Base-by-base conservation (phyloP, 2,797 vertebrate genomes). In the Champsocephalus gunnari region DNA sequence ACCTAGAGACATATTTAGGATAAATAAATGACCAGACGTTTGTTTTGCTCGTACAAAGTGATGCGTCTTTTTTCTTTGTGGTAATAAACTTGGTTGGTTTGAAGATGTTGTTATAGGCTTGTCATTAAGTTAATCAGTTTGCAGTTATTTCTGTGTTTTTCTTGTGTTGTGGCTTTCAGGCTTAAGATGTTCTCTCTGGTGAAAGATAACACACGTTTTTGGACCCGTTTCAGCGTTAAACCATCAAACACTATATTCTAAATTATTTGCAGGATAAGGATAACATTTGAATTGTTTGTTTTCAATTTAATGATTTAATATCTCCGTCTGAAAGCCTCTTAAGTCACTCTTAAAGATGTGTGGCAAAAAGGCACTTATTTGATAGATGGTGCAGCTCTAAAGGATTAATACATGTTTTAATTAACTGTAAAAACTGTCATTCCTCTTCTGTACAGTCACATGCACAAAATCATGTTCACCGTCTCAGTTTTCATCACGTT, bases 391-490 rank as follows among this genome's bases (percentile, higher is more conserved):
- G 32, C 16, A 38, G 34, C 34, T 12, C 10, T 41, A 32, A 57
- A 1, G 0, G 32, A 3, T 55, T n/a, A 38, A 57, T 17, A 38
- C 32, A 57, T 1, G 0, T 0, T 17, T 57, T 57, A n/a, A 57
- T 32, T 28, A 1, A 28, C 28, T 28, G 34, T 38, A 38, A 38
- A 38, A 6, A 38, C 34, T 38, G 6, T 38, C 34, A 38, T 38
- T 38, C 7, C 34, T 9, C 6, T 38, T 38, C 34, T 6, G 34
- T 38, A 1, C 6, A 2, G 7, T 38, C 2, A 38, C 28, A 28
- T 50, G 49, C 19, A 51, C 50, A 21, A 12, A 11, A 51, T 12
- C 50, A 0, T 21, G 0, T 21, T 0, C 21, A 11, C 50, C 6
- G 50, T 38, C 34, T 38, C 34, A 38, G 34, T 38, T 28, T 28